Conservation (phyloP, 2,113 vertebrate species). For the Myrmophylax atrothorax region DNA sequence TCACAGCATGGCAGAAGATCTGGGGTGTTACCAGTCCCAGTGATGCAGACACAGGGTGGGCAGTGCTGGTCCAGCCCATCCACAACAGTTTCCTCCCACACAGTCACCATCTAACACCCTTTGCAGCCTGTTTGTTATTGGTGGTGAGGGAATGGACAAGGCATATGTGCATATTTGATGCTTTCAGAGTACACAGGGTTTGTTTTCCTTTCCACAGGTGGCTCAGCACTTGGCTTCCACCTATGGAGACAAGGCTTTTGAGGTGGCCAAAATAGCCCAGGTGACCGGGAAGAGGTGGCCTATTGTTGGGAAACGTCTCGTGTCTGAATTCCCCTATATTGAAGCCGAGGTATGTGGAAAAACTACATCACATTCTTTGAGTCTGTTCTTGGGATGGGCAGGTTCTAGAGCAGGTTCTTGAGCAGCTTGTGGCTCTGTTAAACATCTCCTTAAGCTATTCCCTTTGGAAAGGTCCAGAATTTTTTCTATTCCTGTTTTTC, state of each 20-base stretch:
- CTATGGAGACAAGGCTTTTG: constrained; percentile 84
- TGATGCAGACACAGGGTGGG: not conserved
- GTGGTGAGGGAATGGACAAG: not conserved
- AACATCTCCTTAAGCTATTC: not conserved
- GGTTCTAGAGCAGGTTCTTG: not conserved
- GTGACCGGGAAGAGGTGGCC: constrained; percentile 94
- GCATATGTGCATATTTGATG: not conserved
- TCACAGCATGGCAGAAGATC: not conserved
- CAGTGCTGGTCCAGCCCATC: constrained; percentile 54
- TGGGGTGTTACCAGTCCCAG: constrained; percentile 3
- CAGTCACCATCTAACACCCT: not conserved
- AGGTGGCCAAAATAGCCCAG: constrained; percentile 87
- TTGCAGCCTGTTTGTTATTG: not conserved
- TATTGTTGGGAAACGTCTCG: constrained; percentile 91
- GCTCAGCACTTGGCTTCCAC: constrained; percentile 85
- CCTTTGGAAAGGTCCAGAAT: not conserved
- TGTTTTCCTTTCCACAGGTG: constrained; percentile 75
- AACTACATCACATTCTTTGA: accelerated
- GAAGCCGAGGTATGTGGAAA: constrained; percentile 88
- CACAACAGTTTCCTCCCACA: constrained; percentile 19
- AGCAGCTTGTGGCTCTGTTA: not conserved
- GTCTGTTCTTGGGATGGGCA: not conserved
- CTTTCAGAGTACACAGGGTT: not conserved
- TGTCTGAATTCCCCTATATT: constrained; percentile 97
- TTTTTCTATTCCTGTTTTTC: not conserved